Evolutionary conservation across 1,140 invertebrate genomes (phyloP).

Genomic region (Apis cerana): DNA sequence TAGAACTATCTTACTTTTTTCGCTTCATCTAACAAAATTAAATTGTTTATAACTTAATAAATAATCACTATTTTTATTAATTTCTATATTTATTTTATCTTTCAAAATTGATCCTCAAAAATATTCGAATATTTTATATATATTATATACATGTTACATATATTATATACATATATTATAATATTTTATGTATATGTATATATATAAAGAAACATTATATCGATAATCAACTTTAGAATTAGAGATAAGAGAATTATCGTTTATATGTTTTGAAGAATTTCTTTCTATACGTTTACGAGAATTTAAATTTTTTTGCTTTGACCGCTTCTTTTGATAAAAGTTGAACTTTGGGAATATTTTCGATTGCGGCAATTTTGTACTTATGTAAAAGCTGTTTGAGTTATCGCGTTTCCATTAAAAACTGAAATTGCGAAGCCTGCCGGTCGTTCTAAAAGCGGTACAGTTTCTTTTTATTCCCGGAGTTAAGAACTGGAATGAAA

Average conservation of each 20-base stretch:
- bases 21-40: too few species aligned
- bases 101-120: too few species aligned
- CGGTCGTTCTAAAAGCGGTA: conserved; percentile 5
- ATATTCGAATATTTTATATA: too few species aligned
- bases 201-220: too few species aligned
- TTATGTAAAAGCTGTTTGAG: conserved; percentile 33
- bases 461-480: conserved; percentile 45
- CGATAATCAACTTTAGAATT: background rate
- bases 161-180: too few species aligned
- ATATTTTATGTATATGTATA: too few species aligned
- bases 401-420: conserved; percentile 43
- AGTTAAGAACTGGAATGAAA: conserved; percentile 33
- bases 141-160: too few species aligned
- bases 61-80: too few species aligned
- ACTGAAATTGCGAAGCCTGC: conserved; percentile 32
- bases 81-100: too few species aligned
- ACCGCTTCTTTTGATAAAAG: background rate
- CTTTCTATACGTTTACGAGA: conserved; percentile 1
- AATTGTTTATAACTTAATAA: too few species aligned
- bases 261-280: background rate
- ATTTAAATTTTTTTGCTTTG: background rate
- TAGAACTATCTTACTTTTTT: too few species aligned
- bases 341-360: conserved; percentile 34
- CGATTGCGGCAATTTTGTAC: conserved; percentile 27
- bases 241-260: background rate